Conservation (phyloP, 2,113 vertebrate genomes). For the Progne subis region DNA sequence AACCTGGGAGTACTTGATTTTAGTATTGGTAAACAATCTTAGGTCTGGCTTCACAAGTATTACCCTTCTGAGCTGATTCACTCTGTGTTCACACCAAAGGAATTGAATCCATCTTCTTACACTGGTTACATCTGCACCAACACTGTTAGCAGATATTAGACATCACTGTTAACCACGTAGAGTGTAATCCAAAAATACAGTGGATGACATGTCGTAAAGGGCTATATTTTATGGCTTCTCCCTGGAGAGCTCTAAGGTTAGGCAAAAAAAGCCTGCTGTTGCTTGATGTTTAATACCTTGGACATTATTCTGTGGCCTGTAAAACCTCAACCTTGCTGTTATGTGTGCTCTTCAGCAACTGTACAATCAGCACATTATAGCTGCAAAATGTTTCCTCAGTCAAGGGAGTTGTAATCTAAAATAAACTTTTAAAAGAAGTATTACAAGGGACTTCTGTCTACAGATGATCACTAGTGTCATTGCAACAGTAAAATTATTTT, state of each 20-base stretch:
- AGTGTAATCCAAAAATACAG: not conserved
- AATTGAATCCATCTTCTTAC: not conserved
- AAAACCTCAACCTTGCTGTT: slow-evolving; percentile 54
- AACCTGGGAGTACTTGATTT: not conserved
- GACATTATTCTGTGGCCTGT: slow-evolving; percentile 41
- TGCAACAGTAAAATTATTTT: not conserved
- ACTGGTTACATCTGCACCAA: not conserved
- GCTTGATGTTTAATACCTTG: slow-evolving; percentile 67
- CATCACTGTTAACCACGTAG: not conserved
- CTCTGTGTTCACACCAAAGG: not conserved
- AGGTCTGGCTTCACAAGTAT: not conserved
- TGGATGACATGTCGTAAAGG: slow-evolving; percentile 8
- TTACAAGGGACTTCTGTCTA: not conserved
- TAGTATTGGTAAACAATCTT: not conserved
- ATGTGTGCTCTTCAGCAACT: slow-evolving; percentile 50
- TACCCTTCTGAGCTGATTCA: not conserved
- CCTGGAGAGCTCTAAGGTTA: slow-evolving; percentile 35
- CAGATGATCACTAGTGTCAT: not conserved
- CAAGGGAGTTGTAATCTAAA: not conserved
- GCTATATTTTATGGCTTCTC: slow-evolving; percentile 16
- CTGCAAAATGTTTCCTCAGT: slow-evolving; percentile 24
- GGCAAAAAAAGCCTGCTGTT: not conserved
- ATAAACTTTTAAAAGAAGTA: not conserved
- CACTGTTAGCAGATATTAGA: not conserved
- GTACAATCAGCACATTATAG: not conserved